These are phyloP conservation scores for Lepidocolaptes lacrymiger DNA, from an alignment of 2,797 vertebrate species.

Conservation along the genomic window DNA sequence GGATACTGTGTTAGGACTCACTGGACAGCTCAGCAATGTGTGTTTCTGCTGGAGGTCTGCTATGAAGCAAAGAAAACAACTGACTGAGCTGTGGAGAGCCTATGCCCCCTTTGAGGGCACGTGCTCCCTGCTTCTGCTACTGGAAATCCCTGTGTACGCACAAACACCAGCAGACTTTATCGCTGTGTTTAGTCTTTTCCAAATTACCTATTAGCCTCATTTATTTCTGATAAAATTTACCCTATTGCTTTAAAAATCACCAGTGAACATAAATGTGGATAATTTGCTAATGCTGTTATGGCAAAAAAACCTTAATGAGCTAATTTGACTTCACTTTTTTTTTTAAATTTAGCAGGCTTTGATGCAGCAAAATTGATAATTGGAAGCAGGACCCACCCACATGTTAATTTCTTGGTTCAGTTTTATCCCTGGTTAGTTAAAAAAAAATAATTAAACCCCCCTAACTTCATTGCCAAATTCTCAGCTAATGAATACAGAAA, in stretches of 20 bases:
- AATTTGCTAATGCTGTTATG: not conserved
- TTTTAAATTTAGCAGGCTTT: conserved; percentile 4
- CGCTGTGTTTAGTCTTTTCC: not conserved
- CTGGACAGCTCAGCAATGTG: not conserved
- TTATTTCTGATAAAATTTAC: not conserved
- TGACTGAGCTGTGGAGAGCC: not conserved
- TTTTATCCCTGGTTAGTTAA: not conserved
- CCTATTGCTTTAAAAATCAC: not conserved
- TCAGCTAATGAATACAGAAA: not conserved
- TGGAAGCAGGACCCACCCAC: not conserved
- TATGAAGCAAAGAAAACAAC: not conserved
- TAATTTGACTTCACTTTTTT: not conserved
- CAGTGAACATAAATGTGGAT: not conserved
- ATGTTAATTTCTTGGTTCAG: not conserved
- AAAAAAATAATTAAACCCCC: not conserved
- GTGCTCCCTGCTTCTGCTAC: not conserved
- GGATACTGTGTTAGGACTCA: not conserved
- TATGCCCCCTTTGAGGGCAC: not conserved
- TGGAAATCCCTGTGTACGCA: not conserved
- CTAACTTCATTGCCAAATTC: not conserved
- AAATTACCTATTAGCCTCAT: not conserved
- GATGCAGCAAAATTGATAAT: conserved; percentile 3
- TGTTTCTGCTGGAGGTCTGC: not conserved
- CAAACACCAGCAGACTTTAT: not conserved
- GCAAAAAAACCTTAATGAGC: not conserved